Base-by-base conservation (phyloP, 2,113 vertebrate species). In the Catharus fuscescens region DNA sequence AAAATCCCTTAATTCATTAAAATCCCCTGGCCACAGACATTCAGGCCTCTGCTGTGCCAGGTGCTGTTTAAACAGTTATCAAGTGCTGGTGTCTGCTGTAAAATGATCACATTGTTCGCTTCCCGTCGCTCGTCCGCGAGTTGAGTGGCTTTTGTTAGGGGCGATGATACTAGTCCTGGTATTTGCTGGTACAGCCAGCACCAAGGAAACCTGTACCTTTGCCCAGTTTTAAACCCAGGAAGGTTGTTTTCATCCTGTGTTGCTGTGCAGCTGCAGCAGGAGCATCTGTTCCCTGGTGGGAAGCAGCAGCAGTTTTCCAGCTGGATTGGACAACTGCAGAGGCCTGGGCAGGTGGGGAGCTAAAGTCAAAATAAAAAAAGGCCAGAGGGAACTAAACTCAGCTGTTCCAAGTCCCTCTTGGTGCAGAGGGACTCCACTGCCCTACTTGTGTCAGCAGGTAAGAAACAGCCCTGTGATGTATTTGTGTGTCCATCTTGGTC, bases 1-100 rank as follows among this genome's bases (percentile, higher is more conserved):
- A 93, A 95, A 95, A 94, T 95, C 92, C 64, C 31, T 65, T 86
- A 94, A 88, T 94, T 90, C 87, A 69, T 81, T 92, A 65, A 88
- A 95, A 93, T 95, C 87, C 82, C 53, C 59, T 80, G 61, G 48
- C 73, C 36, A 3, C 6, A 54, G 73, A 62, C 89, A 19, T 67
- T 44, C 47, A 73, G 95, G 82, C 85, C 40, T 77, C 66, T 2
- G 13, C 76, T 59, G 74, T 94, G 95, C 93, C 90, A 95, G 82
- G 67, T 91, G 95, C 92, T 93, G 86, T 87, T 70, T 69, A 92
- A 91, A 92, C 90, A 88, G 50, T 91, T 83, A 90, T 38, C 76
- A 60, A 90, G 78, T 42, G 83, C 87, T 90, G 48, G 66, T 92
- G 88, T 71, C 83, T 92, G 84, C 92, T 50, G 24, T 93, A 69